Evolutionary conservation across 1,140 invertebrate genomes (phyloP).

Genomic region (Bombus haemorrhoidalis): DNA sequence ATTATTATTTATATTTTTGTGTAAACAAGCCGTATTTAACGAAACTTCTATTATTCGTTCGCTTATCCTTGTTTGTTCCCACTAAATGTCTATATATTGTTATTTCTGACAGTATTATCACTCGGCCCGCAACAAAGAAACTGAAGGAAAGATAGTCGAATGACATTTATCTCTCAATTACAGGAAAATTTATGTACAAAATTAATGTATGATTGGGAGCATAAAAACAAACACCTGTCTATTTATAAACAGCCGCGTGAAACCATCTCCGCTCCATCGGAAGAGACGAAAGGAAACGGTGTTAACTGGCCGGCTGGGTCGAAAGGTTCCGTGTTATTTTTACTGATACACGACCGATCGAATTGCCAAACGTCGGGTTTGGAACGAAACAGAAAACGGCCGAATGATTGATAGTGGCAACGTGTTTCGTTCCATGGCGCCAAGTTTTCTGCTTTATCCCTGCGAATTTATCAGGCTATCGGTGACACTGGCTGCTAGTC

Average conservation of each 20-base stretch:
- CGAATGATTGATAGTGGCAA: constrained; percentile 66
- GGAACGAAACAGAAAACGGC: constrained; percentile 9
- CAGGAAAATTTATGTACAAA: too few relatives aligned
- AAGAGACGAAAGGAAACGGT: neutral
- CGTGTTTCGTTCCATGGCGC: constrained; percentile 39
- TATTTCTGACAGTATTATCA: too few relatives aligned
- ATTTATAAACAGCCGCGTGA: neutral
- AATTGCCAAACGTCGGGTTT: neutral
- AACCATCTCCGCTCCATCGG: neutral
- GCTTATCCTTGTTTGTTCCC: too few relatives aligned
- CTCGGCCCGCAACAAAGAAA: too few relatives aligned
- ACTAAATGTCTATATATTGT: too few relatives aligned
- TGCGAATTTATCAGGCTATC: constrained; percentile 65
- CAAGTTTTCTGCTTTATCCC: constrained; percentile 71
- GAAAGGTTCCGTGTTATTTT: constrained; percentile 1
- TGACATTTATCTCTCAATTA: too few relatives aligned
- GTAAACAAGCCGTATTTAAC: too few relatives aligned
- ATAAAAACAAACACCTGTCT: neutral
- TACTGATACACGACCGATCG: neutral
- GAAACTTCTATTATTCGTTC: too few relatives aligned
- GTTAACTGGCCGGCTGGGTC: neutral
- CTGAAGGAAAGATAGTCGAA: too few relatives aligned
- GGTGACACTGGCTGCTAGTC: constrained; percentile 28
- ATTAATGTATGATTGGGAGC: too few relatives aligned
- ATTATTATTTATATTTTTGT: too few relatives aligned